These are phyloP conservation scores for Timandra comae DNA, from an alignment of 2,888 invertebrate species.

Conservation along the genomic window DNA sequence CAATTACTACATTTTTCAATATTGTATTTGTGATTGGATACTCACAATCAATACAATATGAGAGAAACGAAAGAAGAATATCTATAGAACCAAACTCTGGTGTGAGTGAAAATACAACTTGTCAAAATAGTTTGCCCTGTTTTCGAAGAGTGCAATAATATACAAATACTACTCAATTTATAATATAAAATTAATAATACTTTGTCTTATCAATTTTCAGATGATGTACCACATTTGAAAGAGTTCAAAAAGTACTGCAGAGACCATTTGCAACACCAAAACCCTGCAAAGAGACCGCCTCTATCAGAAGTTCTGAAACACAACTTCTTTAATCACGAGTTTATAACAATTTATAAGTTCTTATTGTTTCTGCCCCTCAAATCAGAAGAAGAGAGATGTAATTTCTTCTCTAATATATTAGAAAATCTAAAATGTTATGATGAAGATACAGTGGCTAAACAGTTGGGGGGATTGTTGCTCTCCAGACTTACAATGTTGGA, in stretches of 20 bases:
- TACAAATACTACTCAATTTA: no score
- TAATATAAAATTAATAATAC: no score
- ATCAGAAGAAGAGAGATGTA: slow-evolving; percentile 82
- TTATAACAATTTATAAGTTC: slow-evolving; percentile 89
- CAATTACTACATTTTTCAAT: no score
- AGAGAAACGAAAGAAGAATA: no score
- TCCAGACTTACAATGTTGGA: slow-evolving; percentile 92
- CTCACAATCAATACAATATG: no score
- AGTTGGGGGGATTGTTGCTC: slow-evolving; percentile 85
- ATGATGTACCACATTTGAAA: slow-evolving; percentile 81
- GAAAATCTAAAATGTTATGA: slow-evolving; percentile 83
- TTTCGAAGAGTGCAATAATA: no score
- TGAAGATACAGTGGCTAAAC: slow-evolving; percentile 88
- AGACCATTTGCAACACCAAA: slow-evolving; percentile 80
- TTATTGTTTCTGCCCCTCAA: slow-evolving; percentile 89
- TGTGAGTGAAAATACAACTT: no score
- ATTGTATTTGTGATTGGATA: no score
- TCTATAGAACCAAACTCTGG: no score
- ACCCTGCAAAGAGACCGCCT: slow-evolving; percentile 80
- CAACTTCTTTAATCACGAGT: slow-evolving; percentile 90
- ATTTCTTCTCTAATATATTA: slow-evolving; percentile 85
- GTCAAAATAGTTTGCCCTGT: no score
- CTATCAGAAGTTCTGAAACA: slow-evolving; percentile 81
- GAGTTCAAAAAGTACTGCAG: slow-evolving; percentile 84
- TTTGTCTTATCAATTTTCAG: no score